Conservation (phyloP, 2,888 invertebrate species). For the Caenorhabditis virilis region DNA sequence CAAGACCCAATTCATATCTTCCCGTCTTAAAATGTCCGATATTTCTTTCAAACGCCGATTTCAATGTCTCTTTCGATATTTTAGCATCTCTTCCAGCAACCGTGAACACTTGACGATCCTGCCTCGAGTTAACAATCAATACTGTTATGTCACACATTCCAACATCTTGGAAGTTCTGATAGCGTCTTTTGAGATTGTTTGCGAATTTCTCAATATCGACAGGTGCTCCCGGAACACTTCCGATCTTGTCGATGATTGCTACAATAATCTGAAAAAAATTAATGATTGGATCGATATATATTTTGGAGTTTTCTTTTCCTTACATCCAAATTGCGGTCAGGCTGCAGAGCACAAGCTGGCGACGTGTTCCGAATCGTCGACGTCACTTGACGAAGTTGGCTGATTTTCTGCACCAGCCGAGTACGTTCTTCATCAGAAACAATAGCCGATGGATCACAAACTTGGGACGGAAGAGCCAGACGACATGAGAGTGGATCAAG, state of each 20-base stretch:
- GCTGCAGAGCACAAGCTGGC: constrained; percentile 58
- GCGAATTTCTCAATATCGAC: constrained; percentile 66
- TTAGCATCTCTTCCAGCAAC: constrained; percentile 65
- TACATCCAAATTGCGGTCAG: constrained; percentile 58
- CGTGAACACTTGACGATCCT: constrained; percentile 67
- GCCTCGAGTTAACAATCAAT: constrained; percentile 65
- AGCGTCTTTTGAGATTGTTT: constrained; percentile 60
- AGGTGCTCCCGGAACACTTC: constrained; percentile 53
- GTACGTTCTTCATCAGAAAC: constrained; percentile 61
- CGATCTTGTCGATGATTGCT: constrained; percentile 63
- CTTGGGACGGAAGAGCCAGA: constrained; percentile 44
- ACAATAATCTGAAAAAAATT: constrained; percentile 51
- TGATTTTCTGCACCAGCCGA: constrained; percentile 57
- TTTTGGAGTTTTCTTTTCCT: background rate
- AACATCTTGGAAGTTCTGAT: constrained; percentile 66
- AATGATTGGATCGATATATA: background rate
- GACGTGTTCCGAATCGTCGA: constrained; percentile 61
- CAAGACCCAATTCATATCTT: constrained; percentile 50
- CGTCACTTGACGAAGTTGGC: constrained; percentile 60
- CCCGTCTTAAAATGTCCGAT: constrained; percentile 53
- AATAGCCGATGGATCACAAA: constrained; percentile 67
- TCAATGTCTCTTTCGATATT: constrained; percentile 63
- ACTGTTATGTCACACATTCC: constrained; percentile 65
- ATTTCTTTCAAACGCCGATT: constrained; percentile 66
- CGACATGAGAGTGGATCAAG: constrained; percentile 57